Percentiles rank a stretch among this genome's conserved stretches.
Conservation (phyloP, 2,888 invertebrate genomes). For the Acanthosepion lycidas region DNA sequence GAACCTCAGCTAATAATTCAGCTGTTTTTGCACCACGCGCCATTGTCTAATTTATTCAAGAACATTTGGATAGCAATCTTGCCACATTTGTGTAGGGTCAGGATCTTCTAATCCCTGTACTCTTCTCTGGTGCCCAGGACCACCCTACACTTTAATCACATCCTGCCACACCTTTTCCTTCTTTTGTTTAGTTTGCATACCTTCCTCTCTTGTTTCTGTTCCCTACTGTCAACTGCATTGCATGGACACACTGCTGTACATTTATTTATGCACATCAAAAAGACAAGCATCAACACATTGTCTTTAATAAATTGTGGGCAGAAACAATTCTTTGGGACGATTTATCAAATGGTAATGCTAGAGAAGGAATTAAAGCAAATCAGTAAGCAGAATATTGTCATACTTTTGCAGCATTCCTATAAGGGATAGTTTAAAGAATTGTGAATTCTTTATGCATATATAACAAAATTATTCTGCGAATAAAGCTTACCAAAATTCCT, state of each 20-base stretch:
- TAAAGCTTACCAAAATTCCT: too few relatives aligned
- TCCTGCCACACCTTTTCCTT: not conserved
- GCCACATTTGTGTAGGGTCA: constrained; percentile 20
- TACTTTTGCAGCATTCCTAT: not conserved
- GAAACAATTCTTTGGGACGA: not conserved
- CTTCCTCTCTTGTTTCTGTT: not conserved
- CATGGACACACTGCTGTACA: not conserved
- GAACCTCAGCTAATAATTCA: not conserved
- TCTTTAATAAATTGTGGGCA: not conserved
- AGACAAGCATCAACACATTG: not conserved
- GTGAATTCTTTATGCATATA: too few relatives aligned
- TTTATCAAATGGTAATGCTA: not conserved
- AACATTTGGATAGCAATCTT: not conserved
- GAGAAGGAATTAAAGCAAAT: not conserved
- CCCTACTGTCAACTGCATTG: too few relatives aligned
- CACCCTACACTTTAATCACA: not conserved
- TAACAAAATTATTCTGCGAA: too few relatives aligned
- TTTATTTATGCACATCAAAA: constrained; percentile 2
- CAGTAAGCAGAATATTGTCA: not conserved
- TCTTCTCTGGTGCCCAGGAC: not conserved
- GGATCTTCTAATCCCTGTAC: not conserved
- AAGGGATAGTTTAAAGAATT: not conserved
- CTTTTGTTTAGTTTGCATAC: not conserved
- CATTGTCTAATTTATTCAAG: constrained; percentile 33
- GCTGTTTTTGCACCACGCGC: not conserved